phyloP scores from a whole-genome alignment of 2,888 invertebrate species.

The Pristionchus fissidentatus region DNA sequence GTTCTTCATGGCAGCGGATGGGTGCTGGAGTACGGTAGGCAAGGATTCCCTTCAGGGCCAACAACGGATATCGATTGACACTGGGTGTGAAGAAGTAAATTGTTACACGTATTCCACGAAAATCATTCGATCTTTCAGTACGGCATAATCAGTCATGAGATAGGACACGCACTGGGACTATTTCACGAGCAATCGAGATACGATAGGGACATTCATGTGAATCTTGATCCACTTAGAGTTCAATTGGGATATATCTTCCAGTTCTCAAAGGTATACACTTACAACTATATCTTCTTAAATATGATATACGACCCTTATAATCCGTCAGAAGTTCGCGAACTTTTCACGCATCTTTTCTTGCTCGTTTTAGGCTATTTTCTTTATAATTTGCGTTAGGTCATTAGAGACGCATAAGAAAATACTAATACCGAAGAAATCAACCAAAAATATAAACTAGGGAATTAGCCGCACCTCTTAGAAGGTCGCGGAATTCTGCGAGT shows the following conservation, averaged over 20 bases:
- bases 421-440: no score
- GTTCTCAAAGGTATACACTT: constrained; percentile 21
- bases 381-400: no score
- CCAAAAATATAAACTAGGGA: no score
- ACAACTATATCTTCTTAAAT: no score
- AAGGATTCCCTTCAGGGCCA: constrained; percentile 56
- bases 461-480: no score
- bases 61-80: constrained; percentile 63
- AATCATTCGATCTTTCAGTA: background rate
- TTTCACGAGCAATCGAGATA: constrained; percentile 45
- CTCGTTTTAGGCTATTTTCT: no score
- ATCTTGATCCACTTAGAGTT: background rate
- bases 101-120: no score
- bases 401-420: no score
- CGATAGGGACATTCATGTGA: constrained; percentile 38
- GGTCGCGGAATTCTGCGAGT: no score
- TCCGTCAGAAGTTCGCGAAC: no score
- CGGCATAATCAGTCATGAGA: constrained; percentile 24
- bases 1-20: constrained; percentile 60
- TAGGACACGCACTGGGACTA: constrained; percentile 27
- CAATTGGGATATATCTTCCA: constrained; percentile 20
- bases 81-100: constrained; percentile 64
- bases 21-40: constrained; percentile 67
- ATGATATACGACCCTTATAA: no score
- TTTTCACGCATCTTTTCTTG: no score